phyloP scores from a whole-genome alignment of 1,140 invertebrate genomes.

The Diprion similis region DNA sequence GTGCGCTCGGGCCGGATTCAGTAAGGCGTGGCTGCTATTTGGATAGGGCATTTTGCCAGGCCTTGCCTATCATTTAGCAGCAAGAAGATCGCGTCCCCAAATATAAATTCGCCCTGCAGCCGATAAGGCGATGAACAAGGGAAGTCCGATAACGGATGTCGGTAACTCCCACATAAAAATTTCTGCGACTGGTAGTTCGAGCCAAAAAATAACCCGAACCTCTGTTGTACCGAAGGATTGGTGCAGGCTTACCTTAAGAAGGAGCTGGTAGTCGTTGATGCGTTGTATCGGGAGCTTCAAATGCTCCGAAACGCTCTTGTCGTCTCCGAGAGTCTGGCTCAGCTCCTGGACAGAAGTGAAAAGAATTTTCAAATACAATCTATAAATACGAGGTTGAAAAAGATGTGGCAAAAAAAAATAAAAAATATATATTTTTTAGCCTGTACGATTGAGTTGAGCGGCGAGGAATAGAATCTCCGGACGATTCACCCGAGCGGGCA shows the following conservation, averaged over 20 bases:
- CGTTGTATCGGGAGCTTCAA: conserved; percentile 93
- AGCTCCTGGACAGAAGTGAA: conserved; percentile 72
- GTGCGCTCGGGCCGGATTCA: not conserved
- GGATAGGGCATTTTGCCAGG: not conserved
- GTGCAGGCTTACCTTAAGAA: conserved; percentile 81
- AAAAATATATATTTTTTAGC: not conserved
- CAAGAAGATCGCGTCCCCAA: not conserved
- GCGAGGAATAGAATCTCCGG: not conserved
- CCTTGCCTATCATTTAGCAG: not conserved
- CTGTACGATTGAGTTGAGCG: not conserved
- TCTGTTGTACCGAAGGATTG: conserved; percentile 17
- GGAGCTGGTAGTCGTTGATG: conserved; percentile 95
- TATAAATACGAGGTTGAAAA: not conserved
- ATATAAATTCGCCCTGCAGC: not conserved
- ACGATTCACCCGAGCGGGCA: not conserved
- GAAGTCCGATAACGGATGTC: not conserved
- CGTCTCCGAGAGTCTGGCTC: conserved; percentile 85
- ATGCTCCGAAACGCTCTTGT: conserved; percentile 87
- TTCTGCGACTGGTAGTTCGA: too few relatives aligned
- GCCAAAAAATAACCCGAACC: not conserved
- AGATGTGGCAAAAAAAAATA: not conserved
- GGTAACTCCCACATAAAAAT: too few relatives aligned
- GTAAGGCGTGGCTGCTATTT: conserved; percentile 2
- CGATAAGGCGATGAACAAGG: not conserved
- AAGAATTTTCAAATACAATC: conserved; percentile 19